Base-by-base conservation (phyloP, 2,888 invertebrate genomes). In the Scaptomyza parva region DNA sequence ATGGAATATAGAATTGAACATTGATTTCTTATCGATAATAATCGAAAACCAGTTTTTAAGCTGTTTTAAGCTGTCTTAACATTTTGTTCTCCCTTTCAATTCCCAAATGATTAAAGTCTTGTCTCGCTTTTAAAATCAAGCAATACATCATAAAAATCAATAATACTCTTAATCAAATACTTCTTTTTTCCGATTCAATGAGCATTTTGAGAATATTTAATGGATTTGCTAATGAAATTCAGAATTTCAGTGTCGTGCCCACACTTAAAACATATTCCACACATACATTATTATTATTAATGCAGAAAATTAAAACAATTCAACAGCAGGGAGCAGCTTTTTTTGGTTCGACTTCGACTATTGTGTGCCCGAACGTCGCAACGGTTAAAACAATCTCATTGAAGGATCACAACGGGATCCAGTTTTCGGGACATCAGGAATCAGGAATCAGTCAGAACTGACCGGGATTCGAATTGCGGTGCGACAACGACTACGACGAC, bases 401-500 rank as follows among this genome's bases (percentile, higher is more conserved):
- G 92, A 50, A 78, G 54, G 84, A 85, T 87, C 81, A 58, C 86
- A 83, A 79, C 83, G 84, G 86, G 86, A 82, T 86, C 71, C 82
- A 78, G 76, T 35, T 51, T 3, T 17, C 37, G 37, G 37, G 37
- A 17, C 9, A 33, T 33, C 62, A 44, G 48, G 54, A 50, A 55
- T 11, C 44, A 41, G 26, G 30, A 57, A 54, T 50, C 44, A 48
- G 39, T 39, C 41, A 26, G 14, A 52, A 62, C 68, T 74, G 74
- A 67, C 74, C 74, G 61, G 77, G 30, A 76, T 63, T 30, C 44
- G 24, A 40, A 69, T 47, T 37, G 33, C 39, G 28, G 39, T 22
- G 30, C 33, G 70, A 64, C 47, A 44, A 59, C 62, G 69, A n/a
- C n/a, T n/a, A n/a, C n/a, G n/a, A n/a, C n/a, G n/a, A n/a, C n/a